phyloP scores from a whole-genome alignment of 2,797 vertebrate genomes.

The Protonibea diacanthus region DNA sequence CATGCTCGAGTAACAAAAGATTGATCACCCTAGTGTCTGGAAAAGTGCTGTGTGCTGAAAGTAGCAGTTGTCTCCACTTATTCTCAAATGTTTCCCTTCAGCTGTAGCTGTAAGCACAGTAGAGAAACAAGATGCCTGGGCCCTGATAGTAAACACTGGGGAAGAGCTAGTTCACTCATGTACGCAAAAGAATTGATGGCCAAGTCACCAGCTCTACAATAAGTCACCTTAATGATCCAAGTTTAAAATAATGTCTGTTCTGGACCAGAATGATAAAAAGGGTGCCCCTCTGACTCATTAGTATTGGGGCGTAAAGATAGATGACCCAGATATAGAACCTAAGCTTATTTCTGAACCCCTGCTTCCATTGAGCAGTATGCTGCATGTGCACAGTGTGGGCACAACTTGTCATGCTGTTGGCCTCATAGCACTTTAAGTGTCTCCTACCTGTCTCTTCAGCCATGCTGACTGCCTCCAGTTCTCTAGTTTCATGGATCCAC shows the following conservation, averaged over 20 bases:
- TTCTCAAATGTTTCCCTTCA: conserved; percentile 57
- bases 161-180: conserved; percentile 74
- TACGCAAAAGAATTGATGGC: conserved; percentile 81
- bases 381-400: conserved; percentile 29
- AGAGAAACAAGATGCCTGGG: conserved; percentile 48
- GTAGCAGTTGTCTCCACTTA: conserved; percentile 63
- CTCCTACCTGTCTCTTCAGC: conserved; percentile 49
- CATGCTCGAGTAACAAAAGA: conserved; percentile 70
- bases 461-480: conserved; percentile 45
- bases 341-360: conserved; percentile 78
- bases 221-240: conserved; percentile 87
- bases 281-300: conserved; percentile 85
- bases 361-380: conserved; percentile 39
- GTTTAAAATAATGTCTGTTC: conserved; percentile 86
- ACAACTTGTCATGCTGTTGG: conserved; percentile 30
- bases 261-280: conserved; percentile 84
- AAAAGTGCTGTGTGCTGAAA: conserved; percentile 66
- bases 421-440: conserved; percentile 34
- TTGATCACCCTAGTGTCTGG: conserved; percentile 73
- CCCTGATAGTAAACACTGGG: conserved; percentile 70
- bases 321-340: conserved; percentile 85
- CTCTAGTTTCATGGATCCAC: conserved; percentile 61
- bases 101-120: conserved; percentile 49
- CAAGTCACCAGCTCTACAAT: conserved; percentile 75
- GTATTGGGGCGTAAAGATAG: conserved; percentile 82